Evolutionary conservation across 2,113 vertebrate genomes (phyloP).

Genomic region (Paradisaea rubra): DNA sequence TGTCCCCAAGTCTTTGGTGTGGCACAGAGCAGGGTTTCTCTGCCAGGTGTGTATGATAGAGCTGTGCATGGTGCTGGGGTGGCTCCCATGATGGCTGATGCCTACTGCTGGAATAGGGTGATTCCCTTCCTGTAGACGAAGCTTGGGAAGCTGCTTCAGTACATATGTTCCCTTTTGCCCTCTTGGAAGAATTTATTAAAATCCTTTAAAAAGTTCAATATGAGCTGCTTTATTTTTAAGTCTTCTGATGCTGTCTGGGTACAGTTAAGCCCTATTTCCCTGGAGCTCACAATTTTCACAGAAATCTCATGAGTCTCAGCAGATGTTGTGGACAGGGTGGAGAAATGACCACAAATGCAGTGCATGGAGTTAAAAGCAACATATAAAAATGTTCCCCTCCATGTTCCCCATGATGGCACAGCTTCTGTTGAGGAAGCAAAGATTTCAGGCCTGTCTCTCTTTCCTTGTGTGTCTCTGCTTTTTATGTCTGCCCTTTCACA

Average conservation of each 20-base stretch:
- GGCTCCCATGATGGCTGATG: neutral
- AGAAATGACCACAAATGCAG: neutral
- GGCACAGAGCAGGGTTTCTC: neutral
- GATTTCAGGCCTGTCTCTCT: neutral
- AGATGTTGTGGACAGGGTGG: neutral
- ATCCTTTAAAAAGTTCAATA: neutral
- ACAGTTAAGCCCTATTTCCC: neutral
- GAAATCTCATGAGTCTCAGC: neutral
- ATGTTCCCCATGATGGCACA: neutral
- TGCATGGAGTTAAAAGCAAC: neutral
- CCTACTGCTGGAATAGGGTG: neutral
- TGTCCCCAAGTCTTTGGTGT: neutral
- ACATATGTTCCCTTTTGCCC: neutral
- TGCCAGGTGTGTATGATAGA: neutral
- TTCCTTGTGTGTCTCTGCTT: neutral
- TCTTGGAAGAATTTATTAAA: neutral
- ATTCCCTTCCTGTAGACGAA: neutral
- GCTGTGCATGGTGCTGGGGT: neutral
- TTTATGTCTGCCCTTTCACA: neutral
- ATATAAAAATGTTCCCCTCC: neutral
- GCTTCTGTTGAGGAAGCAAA: neutral
- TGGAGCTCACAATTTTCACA: neutral
- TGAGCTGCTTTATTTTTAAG: slow-evolving; percentile 16
- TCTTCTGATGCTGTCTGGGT: neutral
- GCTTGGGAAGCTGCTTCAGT: neutral